These are phyloP conservation scores for Drosophila funebris DNA, from an alignment of 1,140 invertebrate species.

Conservation along the genomic window DNA sequence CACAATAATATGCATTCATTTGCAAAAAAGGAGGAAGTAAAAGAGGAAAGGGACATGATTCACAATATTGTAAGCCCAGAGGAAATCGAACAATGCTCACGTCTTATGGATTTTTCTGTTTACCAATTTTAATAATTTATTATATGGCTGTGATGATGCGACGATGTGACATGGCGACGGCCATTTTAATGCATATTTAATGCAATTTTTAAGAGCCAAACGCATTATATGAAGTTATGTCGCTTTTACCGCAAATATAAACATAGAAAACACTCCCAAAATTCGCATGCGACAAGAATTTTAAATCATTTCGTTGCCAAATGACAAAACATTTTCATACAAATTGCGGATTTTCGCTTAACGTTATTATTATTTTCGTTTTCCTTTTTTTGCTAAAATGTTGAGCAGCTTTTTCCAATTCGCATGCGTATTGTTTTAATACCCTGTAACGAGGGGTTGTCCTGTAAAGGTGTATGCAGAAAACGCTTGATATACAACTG, in stretches of 20 bases:
- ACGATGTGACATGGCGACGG: slow-evolving; percentile 32
- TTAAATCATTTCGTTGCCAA: slow-evolving; percentile 66
- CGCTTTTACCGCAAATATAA: slow-evolving; percentile 76
- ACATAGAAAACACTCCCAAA: slow-evolving; percentile 66
- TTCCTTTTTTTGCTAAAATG: slow-evolving; percentile 10
- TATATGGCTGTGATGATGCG: slow-evolving; percentile 35
- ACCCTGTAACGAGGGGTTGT: not conserved
- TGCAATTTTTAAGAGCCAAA: slow-evolving; percentile 69
- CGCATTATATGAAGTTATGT: slow-evolving; percentile 62
- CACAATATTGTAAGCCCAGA: slow-evolving; percentile 8
- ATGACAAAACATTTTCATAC: slow-evolving; percentile 78
- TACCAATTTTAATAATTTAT: slow-evolving; percentile 71
- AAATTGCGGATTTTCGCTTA: slow-evolving; percentile 64
- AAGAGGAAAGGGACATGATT: not conserved
- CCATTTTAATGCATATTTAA: slow-evolving; percentile 77
- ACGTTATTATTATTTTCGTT: slow-evolving; percentile 2
- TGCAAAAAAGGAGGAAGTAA: not conserved
- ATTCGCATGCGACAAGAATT: slow-evolving; percentile 73
- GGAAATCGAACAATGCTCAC: slow-evolving; percentile 27
- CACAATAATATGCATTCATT: slow-evolving; percentile 38
- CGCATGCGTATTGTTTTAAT: slow-evolving; percentile 58
- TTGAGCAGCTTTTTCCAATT: slow-evolving; percentile 39
- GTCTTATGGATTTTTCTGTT: slow-evolving; percentile 31
- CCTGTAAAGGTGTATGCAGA: not conserved
- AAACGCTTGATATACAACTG: too few relatives aligned